Evolutionary conservation across 2,797 vertebrate species (phyloP).

Genomic region (Notolepis coatsorum): DNA sequence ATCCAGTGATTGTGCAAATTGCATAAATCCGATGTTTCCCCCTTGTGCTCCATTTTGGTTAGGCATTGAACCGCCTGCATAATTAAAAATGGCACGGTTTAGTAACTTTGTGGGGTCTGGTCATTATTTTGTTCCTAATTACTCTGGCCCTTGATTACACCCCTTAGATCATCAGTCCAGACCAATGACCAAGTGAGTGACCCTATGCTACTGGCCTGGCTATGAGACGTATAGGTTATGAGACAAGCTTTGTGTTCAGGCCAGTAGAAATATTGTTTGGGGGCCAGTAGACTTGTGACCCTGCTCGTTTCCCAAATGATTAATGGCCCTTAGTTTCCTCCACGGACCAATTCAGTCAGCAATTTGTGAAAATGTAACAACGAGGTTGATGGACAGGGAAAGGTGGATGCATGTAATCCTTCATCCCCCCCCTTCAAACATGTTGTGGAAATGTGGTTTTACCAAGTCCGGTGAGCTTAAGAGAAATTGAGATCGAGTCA

Average conservation of each 20-base stretch:
- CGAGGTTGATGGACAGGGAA: no score
- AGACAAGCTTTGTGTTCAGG: slow-evolving; percentile 41
- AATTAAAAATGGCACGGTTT: slow-evolving; percentile 45
- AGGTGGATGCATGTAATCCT: no score
- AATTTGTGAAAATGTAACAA: no score
- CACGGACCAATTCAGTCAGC: slow-evolving; percentile 32
- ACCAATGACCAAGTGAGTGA: slow-evolving; percentile 46
- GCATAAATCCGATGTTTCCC: background rate
- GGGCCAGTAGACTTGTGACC: slow-evolving; percentile 50
- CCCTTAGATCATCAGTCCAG: slow-evolving; percentile 42
- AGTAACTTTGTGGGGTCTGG: slow-evolving; percentile 35
- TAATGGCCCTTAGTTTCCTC: slow-evolving; percentile 13
- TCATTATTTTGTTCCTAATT: slow-evolving; percentile 51
- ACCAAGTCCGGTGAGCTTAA: no score
- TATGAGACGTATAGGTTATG: slow-evolving; percentile 50
- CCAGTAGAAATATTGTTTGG: slow-evolving; percentile 38
- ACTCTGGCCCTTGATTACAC: slow-evolving; percentile 1
- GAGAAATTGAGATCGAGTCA: no score
- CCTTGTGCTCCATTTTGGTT: background rate
- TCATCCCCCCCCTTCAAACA: no score
- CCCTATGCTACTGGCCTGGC: slow-evolving; percentile 20
- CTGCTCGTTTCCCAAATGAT: slow-evolving; percentile 22
- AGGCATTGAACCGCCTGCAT: slow-evolving; percentile 12
- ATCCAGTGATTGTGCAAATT: no score
- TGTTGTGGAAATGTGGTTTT: no score